These are phyloP conservation scores for Coregonus sp. DNA, from an alignment of 2,797 vertebrate genomes.

Conservation along the genomic window DNA sequence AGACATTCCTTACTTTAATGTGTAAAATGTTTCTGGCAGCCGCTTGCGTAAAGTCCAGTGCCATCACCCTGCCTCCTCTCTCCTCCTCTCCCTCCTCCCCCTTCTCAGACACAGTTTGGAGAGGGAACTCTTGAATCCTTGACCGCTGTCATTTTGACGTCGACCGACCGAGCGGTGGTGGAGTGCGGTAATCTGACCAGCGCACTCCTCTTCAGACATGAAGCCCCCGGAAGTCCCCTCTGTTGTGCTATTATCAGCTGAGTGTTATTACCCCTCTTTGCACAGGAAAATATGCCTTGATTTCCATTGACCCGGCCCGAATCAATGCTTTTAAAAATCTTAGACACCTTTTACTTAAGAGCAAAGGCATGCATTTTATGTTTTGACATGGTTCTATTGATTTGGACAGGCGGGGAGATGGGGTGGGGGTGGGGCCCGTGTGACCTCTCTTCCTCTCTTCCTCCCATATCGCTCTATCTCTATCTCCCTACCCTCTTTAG, in stretches of 20 bases:
- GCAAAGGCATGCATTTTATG: constrained; percentile 98
- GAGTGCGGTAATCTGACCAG: constrained; percentile 71
- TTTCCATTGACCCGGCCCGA: constrained; percentile 90
- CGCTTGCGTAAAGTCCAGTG: constrained; percentile 55
- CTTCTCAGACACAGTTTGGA: constrained; percentile 47
- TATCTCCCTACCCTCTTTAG: constrained; percentile 46
- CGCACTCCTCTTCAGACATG: constrained; percentile 57
- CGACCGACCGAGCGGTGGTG: constrained; percentile 53
- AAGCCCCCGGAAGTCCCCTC: constrained; percentile 75
- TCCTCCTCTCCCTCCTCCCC: constrained; percentile 12
- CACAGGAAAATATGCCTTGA: constrained; percentile 84
- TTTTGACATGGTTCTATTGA: constrained; percentile 98
- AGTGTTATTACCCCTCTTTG: constrained; percentile 90
- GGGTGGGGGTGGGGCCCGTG: constrained; percentile 38
- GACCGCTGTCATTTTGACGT: constrained; percentile 73
- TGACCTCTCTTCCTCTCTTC: constrained; percentile 53
- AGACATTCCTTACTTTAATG: constrained; percentile 70
- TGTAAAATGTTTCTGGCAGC: constrained; percentile 71
- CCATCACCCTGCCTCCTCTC: constrained; percentile 35
- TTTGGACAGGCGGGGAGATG: constrained; percentile 70
- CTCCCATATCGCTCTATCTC: constrained; percentile 50
- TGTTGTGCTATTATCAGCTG: constrained; percentile 83
- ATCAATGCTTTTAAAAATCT: constrained; percentile 99
- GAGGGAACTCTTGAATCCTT: constrained; percentile 65
- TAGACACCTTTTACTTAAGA: constrained; percentile 98